phyloP scores from a whole-genome alignment of 2,888 invertebrate species.

The Hirudinaria manillensis region DNA sequence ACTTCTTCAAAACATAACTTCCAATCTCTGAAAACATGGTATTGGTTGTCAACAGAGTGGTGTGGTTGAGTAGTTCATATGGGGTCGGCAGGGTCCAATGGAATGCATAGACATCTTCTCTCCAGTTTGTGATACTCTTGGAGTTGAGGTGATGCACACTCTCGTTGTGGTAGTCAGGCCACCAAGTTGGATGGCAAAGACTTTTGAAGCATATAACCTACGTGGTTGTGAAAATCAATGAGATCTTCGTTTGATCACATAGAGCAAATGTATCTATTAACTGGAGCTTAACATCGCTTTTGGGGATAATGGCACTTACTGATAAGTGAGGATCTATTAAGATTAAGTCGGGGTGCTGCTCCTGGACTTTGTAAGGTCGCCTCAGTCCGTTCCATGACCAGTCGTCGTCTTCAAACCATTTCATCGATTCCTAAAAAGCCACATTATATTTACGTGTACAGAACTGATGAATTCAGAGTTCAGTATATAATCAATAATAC shows the following conservation, averaged over 20 bases:
- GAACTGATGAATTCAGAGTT: too few species aligned
- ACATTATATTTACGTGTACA: background rate
- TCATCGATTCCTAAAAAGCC: slow-evolving; percentile 40
- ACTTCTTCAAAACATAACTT: slow-evolving; percentile 42
- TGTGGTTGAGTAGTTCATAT: slow-evolving; percentile 42
- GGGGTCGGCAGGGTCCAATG: slow-evolving; percentile 51
- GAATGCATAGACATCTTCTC: slow-evolving; percentile 46
- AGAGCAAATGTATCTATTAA: background rate
- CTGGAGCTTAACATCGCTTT: background rate
- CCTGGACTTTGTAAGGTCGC: slow-evolving; percentile 44
- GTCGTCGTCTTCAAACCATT: slow-evolving; percentile 41
- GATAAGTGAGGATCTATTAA: slow-evolving; percentile 46
- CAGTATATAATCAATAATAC: too few species aligned
- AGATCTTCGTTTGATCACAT: background rate
- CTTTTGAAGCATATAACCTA: slow-evolving; percentile 48
- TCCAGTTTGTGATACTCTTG: slow-evolving; percentile 45
- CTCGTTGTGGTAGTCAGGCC: slow-evolving; percentile 44
- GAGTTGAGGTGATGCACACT: slow-evolving; percentile 42
- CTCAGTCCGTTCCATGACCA: slow-evolving; percentile 43
- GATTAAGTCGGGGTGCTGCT: slow-evolving; percentile 46
- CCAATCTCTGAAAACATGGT: slow-evolving; percentile 49
- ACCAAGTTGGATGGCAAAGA: slow-evolving; percentile 49
- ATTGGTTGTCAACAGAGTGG: slow-evolving; percentile 37
- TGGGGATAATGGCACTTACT: slow-evolving; percentile 31
- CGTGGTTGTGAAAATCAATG: slow-evolving; percentile 34